Evolutionary conservation across 2,113 vertebrate genomes (phyloP).

Genomic region (Psilopogon haemacephalus): DNA sequence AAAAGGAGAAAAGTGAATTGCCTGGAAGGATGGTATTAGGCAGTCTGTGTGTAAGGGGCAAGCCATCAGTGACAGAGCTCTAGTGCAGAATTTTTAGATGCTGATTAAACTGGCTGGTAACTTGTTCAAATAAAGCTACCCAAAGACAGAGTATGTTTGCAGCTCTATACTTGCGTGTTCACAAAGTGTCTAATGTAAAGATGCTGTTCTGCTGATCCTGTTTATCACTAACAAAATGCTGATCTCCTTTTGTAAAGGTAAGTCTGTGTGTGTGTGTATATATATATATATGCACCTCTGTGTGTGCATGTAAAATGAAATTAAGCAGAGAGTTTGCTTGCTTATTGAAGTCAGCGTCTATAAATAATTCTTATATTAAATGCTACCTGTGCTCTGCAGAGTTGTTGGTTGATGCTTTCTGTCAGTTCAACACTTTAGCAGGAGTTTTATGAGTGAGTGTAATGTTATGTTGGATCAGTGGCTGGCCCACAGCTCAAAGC

Average conservation of each 20-base stretch:
- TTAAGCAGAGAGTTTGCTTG: neutral
- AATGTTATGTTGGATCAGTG: fast-evolving
- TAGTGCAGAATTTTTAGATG: fast-evolving
- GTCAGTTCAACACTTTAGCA: neutral
- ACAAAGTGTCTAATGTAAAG: neutral
- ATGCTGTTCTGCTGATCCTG: neutral
- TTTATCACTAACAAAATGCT: fast-evolving
- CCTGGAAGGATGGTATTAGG: neutral
- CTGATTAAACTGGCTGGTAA: neutral
- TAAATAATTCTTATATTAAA: neutral
- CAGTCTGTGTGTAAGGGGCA: fast-evolving
- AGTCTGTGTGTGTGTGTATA: fast-evolving
- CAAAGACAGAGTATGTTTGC: fast-evolving
- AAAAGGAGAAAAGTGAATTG: too few species aligned
- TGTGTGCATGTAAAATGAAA: neutral
- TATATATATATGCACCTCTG: neutral
- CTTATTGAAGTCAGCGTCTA: neutral
- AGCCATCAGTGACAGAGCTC: neutral
- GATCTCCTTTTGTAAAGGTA: neutral
- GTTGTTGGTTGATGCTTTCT: neutral
- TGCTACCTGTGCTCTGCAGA: neutral
- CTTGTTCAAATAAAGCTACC: neutral
- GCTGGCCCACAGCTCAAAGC: neutral
- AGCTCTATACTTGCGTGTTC: fast-evolving
- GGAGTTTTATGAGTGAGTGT: neutral